A percentile compares a stretch with the other conserved stretches of the same genome.
phyloP scores from a whole-genome alignment of 2,888 invertebrate species.

The Xestia c-nigrum region DNA sequence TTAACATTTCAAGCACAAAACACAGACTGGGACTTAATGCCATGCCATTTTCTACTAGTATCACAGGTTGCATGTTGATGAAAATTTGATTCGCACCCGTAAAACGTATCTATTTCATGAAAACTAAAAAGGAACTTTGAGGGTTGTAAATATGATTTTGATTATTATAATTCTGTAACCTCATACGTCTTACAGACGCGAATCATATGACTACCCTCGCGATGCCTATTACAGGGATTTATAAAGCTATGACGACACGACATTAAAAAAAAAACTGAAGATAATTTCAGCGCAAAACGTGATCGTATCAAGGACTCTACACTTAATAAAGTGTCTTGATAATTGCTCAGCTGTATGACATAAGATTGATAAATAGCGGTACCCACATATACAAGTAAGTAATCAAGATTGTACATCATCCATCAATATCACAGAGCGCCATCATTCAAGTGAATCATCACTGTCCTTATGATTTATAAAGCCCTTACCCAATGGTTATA shows the following conservation, averaged over 20 bases:
- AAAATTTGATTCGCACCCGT: too few species aligned
- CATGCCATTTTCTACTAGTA: too few species aligned
- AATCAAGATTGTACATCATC: conserved; percentile 53
- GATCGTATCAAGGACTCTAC: conserved; percentile 22
- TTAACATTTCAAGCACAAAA: too few species aligned
- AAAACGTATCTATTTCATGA: too few species aligned
- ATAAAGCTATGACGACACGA: not conserved
- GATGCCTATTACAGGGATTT: not conserved
- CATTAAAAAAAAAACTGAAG: not conserved
- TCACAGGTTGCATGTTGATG: too few species aligned
- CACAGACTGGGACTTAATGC: too few species aligned
- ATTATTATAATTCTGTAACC: too few species aligned
- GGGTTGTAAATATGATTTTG: too few species aligned
- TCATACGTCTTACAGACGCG: too few species aligned
- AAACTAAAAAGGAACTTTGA: too few species aligned
- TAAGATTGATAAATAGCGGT: conserved; percentile 53
- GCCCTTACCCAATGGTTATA: conserved; percentile 48
- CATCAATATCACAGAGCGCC: conserved; percentile 48
- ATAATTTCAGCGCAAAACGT: not conserved
- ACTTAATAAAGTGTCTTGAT: conserved; percentile 38
- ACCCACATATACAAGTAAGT: conserved; percentile 31
- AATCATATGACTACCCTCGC: too few species aligned
- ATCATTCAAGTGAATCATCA: conserved; percentile 60
- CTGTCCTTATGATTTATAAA: conserved; percentile 59
- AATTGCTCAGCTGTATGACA: conserved; percentile 47